Percentiles rank a stretch among this genome's conserved stretches.
phyloP scores from a whole-genome alignment of 2,888 invertebrate genomes.

The Pecten maximus region DNA sequence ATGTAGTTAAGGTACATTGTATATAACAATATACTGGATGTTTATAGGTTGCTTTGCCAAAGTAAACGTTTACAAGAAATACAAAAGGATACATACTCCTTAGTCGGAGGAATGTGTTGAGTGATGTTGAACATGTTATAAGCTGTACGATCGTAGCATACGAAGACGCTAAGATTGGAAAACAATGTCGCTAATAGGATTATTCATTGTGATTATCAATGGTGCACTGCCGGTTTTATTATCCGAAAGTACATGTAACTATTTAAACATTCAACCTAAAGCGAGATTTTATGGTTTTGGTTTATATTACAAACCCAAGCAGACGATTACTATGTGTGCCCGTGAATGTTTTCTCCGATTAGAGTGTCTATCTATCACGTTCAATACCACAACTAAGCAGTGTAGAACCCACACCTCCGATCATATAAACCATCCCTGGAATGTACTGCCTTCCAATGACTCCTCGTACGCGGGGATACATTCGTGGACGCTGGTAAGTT shows the following conservation, averaged over 20 bases:
- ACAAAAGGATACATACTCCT: too few species aligned
- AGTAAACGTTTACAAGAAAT: too few species aligned
- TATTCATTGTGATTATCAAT: neutral
- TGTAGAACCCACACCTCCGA: neutral
- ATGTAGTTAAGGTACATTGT: too few species aligned
- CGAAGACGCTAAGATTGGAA: too few species aligned
- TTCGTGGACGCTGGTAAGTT: neutral
- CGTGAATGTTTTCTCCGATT: slow-evolving; percentile 22
- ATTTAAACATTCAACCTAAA: neutral
- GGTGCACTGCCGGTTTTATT: neutral
- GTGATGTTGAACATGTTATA: too few species aligned
- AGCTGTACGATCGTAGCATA: too few species aligned
- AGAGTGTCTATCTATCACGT: neutral
- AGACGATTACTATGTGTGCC: neutral
- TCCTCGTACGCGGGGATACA: neutral
- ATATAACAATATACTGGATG: too few species aligned
- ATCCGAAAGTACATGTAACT: neutral
- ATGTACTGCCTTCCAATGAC: neutral
- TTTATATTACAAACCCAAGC: neutral
- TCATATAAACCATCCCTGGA: neutral
- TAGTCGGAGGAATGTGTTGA: too few species aligned
- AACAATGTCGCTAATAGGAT: neutral
- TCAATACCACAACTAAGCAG: neutral
- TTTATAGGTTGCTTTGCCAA: too few species aligned
- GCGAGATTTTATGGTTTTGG: neutral